These are phyloP conservation scores for Siderastrea radians DNA, from an alignment of 92 coral and sea anemone species.

Conservation along the genomic window DNA sequence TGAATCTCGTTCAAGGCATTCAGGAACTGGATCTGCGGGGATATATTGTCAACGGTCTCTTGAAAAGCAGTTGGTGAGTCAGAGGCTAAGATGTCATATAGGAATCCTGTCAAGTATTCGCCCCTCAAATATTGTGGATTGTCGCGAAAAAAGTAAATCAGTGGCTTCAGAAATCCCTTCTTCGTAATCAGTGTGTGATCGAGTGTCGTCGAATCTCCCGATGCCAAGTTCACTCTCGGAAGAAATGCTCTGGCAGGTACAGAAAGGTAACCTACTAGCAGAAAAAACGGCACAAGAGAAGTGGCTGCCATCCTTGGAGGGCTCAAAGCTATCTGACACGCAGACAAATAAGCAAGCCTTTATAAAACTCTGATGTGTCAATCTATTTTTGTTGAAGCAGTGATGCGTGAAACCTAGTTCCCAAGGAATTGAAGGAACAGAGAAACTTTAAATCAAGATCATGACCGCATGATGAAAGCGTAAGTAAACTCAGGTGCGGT, in stretches of 20 bases:
- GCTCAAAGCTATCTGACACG: too few species aligned
- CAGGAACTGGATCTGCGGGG: slow-evolving; percentile 62
- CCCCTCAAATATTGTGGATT: slow-evolving; percentile 57
- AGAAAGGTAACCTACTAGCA: not conserved
- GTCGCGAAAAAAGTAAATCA: slow-evolving; percentile 4
- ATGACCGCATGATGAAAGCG: too few species aligned
- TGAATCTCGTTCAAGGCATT: slow-evolving; percentile 71
- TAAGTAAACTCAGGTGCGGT: too few species aligned
- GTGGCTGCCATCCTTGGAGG: too few species aligned
- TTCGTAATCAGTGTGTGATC: slow-evolving; percentile 31
- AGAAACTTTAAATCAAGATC: too few species aligned
- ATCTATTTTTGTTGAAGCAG: too few species aligned
- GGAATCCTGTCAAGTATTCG: slow-evolving; percentile 18
- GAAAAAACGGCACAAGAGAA: too few species aligned
- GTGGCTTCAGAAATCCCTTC: slow-evolving; percentile 17
- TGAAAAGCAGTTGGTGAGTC: slow-evolving; percentile 23
- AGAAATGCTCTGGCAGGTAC: slow-evolving; percentile 13
- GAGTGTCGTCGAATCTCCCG: not conserved
- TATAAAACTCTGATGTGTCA: too few species aligned
- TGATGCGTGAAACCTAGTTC: too few species aligned
- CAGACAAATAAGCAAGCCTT: too few species aligned
- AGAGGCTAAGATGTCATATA: slow-evolving; percentile 5
- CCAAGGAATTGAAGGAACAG: too few species aligned
- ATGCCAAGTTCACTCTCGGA: slow-evolving; percentile 4
- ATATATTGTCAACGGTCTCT: slow-evolving; percentile 33